Evolutionary conservation across 1,140 invertebrate species (phyloP).

Genomic region (Megathymus violae): DNA sequence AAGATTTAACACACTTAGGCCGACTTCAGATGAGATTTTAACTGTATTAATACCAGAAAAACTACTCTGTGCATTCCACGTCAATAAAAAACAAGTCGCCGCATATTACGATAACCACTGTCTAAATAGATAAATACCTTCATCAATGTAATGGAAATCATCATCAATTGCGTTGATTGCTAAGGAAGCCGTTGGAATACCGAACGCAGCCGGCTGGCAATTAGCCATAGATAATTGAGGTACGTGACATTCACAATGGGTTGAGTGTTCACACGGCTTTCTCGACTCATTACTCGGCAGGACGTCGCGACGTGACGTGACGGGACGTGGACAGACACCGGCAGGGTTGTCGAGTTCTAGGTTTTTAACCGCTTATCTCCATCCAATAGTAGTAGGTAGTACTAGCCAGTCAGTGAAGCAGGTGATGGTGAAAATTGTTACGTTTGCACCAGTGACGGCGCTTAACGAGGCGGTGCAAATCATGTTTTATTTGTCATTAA

Average conservation of each 20-base stretch:
- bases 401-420: no score
- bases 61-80: no score
- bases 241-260: conserved; percentile 61
- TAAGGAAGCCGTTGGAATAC: conserved; percentile 50
- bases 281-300: conserved; percentile 61
- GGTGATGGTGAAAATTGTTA: no score
- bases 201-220: conserved; percentile 52
- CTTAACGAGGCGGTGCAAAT: no score
- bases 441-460: no score
- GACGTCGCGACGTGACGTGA: conserved; percentile 49
- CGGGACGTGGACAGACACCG: conserved; percentile 25
- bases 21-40: background rate
- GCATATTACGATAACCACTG: conserved; percentile 20
- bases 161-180: conserved; percentile 43
- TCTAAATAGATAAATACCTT: conserved; percentile 21
- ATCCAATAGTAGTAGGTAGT: no score
- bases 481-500: no score
- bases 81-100: background rate
- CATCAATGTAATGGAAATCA: conserved; percentile 34
- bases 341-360: conserved; percentile 26
- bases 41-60: no score
- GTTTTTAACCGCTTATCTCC: no score
- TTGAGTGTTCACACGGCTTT: conserved; percentile 68
- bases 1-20: no score
- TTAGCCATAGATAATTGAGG: conserved; percentile 65